Evolutionary conservation across 2,888 invertebrate genomes (phyloP), one percentile per base, ranked within the genome.

Genomic region (Linnaemya vulpina): DNA sequence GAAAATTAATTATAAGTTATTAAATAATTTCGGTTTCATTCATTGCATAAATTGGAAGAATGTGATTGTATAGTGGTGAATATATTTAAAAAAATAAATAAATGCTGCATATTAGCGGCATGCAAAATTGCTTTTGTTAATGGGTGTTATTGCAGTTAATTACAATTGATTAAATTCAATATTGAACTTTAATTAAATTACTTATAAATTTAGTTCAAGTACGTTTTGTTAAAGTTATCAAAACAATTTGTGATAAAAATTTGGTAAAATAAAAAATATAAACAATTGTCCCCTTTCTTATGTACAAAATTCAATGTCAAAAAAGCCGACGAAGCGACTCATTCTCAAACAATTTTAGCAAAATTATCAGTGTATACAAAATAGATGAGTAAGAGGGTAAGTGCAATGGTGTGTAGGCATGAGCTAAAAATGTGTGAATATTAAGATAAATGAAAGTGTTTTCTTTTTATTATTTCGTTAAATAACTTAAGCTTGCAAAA

Each of bases 301-400:
- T 81, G 74, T 76, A 76, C 67, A 80, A 79, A 83, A 83, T 84
- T 87, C 81, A 85, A 82, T 87, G 87, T 87, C 84, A 87, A 75
- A 81, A 84, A 83, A 74, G 22, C 71, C 65, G 46, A 78, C 58
- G 38, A 78, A 81, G 43, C 53, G 76, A 73, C 63, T 81, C 43
- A 65, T 76, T 79, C 53, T 70, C 62, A 58, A 84, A 77, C 25
- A 62, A 58, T 51, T 71, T 49, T 40, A 65, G 58, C 75, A 71
- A 82, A 85, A 85, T 85, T 82, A 78, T 79, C 67, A 74, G 75
- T 79, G 70, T 85, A 62, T 75, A 73, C 62, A 81, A 60, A 70
- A 35, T 74, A 46, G 22, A 63, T 62, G 62, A 20, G 55, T 63
- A 46, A 83, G 58, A 30, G 75, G 80, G 84, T 84, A 84, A 79